Evolutionary conservation across 2,113 vertebrate genomes (phyloP).

Genomic region (Halichoerus grypus): DNA sequence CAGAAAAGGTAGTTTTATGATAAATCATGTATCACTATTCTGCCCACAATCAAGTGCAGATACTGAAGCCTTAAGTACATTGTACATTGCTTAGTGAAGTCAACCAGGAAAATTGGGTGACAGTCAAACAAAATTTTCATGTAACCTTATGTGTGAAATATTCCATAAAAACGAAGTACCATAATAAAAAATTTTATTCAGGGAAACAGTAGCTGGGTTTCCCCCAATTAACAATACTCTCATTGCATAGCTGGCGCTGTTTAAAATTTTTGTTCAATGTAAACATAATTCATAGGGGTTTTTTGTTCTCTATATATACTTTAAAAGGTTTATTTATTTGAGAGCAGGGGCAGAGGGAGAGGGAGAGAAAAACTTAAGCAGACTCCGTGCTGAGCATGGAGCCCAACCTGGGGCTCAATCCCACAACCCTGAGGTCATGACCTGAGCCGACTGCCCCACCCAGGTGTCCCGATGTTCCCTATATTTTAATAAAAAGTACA

Average conservation of each 20-base stretch:
- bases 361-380: neutral
- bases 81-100: neutral
- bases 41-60: neutral
- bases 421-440: neutral
- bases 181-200: neutral
- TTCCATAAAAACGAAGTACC: neutral
- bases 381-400: neutral
- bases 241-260: neutral
- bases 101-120: neutral
- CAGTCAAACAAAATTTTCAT: neutral
- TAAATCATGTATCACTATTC: neutral
- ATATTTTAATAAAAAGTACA: conserved; percentile 23
- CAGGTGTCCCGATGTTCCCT: neutral
- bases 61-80: neutral
- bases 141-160: neutral
- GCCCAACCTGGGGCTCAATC: neutral
- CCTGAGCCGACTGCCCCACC: neutral
- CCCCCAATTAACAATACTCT: neutral
- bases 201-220: neutral
- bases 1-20: neutral
- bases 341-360: neutral
- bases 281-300: neutral
- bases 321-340: neutral
- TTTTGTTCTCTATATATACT: neutral
- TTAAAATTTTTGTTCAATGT: neutral